A percentile compares a stretch with the other conserved stretches of the same genome.
phyloP scores from a whole-genome alignment of 2,797 vertebrate genomes.

The Pristis pectinata region DNA sequence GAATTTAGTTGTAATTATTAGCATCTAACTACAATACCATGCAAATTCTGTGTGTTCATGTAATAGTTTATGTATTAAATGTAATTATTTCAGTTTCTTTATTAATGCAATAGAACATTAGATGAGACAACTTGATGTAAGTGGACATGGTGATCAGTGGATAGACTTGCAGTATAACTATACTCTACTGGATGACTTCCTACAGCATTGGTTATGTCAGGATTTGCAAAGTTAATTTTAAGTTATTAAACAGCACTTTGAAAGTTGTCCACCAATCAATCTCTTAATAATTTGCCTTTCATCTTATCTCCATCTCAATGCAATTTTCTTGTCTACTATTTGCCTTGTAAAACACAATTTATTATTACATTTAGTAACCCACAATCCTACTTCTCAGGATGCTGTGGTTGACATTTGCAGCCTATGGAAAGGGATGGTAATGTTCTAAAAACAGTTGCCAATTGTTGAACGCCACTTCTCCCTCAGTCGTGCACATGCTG shows the following conservation, averaged over 20 bases:
- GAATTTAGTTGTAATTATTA: not conserved
- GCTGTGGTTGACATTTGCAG: not conserved
- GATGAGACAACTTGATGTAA: too few species aligned
- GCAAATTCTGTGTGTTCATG: not conserved
- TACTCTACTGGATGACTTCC: too few species aligned
- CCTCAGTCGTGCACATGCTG: not conserved
- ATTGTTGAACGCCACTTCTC: not conserved
- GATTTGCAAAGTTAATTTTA: too few species aligned
- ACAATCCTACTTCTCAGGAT: not conserved
- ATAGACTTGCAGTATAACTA: too few species aligned
- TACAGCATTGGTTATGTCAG: too few species aligned
- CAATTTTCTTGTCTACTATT: too few species aligned
- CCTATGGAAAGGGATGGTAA: not conserved
- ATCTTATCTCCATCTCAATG: too few species aligned
- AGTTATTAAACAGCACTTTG: too few species aligned
- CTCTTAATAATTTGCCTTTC: too few species aligned
- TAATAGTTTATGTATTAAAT: not conserved
- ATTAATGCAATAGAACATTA: not conserved
- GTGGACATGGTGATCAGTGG: too few species aligned
- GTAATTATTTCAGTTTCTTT: not conserved
- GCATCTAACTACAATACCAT: not conserved
- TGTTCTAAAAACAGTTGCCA: not conserved
- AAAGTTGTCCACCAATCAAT: too few species aligned
- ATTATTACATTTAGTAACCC: not conserved
- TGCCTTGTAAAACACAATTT: not conserved